phyloP scores from a whole-genome alignment of 1,140 invertebrate genomes.

The Drosophila repletoides region DNA sequence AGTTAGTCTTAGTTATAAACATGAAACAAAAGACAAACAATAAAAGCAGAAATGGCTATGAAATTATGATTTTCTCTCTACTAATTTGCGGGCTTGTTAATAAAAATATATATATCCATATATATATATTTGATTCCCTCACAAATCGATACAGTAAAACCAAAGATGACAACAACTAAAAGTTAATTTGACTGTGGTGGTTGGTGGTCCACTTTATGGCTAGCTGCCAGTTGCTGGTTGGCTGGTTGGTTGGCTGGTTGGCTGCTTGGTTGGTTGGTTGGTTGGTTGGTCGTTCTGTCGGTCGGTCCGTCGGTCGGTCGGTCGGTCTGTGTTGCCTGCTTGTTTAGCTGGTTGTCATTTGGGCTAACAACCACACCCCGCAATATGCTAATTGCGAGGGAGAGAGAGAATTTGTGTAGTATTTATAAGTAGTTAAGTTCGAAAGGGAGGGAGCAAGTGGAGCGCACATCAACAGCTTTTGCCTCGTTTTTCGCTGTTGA shows the following conservation, averaged over 20 bases:
- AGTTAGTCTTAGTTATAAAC: slow-evolving; percentile 28
- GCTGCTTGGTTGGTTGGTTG: slow-evolving; percentile 18
- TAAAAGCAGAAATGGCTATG: slow-evolving; percentile 60
- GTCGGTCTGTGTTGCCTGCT: slow-evolving; percentile 8
- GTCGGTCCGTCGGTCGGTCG: not conserved
- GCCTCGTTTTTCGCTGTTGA: slow-evolving; percentile 58
- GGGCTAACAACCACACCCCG: slow-evolving; percentile 71
- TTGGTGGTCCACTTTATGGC: slow-evolving; percentile 76
- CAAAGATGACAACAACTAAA: slow-evolving; percentile 28
- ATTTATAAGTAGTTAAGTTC: no score
- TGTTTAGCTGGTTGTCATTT: slow-evolving; percentile 46
- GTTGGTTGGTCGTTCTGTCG: not conserved
- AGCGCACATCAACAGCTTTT: slow-evolving; percentile 51
- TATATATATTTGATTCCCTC: slow-evolving; percentile 58
- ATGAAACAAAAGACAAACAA: slow-evolving; percentile 42
- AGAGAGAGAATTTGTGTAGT: no score
- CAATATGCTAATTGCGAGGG: slow-evolving; percentile 73
- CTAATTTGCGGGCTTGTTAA: slow-evolving; percentile 74
- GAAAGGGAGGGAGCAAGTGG: slow-evolving; percentile 21
- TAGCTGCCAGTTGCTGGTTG: slow-evolving; percentile 66
- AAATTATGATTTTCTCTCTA: slow-evolving; percentile 71
- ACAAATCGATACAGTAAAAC: slow-evolving; percentile 44
- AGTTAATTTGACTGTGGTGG: slow-evolving; percentile 47
- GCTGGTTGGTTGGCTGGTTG: slow-evolving; percentile 20
- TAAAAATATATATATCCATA: slow-evolving; percentile 75